A percentile compares a stretch with the other conserved stretches of the same genome.
Evolutionary conservation across 2,888 invertebrate genomes (phyloP).

Genomic region (Saturnia pavonia): DNA sequence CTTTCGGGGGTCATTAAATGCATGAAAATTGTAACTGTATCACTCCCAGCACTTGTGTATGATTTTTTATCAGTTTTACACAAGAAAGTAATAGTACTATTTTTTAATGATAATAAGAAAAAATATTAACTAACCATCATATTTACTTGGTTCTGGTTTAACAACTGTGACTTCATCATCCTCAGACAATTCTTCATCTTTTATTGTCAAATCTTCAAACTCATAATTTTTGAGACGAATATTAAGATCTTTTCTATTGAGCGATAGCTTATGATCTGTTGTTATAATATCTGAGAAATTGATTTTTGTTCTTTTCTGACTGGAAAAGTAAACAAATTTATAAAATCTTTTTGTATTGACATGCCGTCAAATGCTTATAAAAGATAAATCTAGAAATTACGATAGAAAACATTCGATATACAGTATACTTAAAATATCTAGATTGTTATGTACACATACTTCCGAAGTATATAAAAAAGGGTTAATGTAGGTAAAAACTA

Average conservation of each 20-base stretch:
- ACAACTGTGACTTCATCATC: constrained; percentile 39
- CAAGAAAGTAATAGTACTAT: background rate
- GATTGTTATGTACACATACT: too few species aligned
- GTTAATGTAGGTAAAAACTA: too few species aligned
- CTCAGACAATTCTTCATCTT: constrained; percentile 47
- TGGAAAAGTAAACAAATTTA: constrained; percentile 40
- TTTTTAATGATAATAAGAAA: background rate
- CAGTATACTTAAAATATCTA: too few species aligned
- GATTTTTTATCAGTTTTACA: too few species aligned
- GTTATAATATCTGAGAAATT: constrained; percentile 68
- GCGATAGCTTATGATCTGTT: constrained; percentile 58
- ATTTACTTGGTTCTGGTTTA: constrained; percentile 63
- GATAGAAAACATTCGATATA: too few species aligned
- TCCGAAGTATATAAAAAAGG: too few species aligned
- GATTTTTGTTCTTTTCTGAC: constrained; percentile 66
- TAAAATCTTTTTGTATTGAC: background rate
- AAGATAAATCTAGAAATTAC: too few species aligned
- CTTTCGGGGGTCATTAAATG: too few species aligned
- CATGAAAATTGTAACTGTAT: too few species aligned
- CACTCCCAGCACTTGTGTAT: too few species aligned
- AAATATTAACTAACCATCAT: constrained; percentile 58
- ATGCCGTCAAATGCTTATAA: background rate
- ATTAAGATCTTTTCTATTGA: constrained; percentile 58
- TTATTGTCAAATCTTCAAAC: constrained; percentile 42
- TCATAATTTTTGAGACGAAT: constrained; percentile 66